Evolutionary conservation across 2,113 vertebrate species (phyloP).

Genomic region (Equus przewalskii): DNA sequence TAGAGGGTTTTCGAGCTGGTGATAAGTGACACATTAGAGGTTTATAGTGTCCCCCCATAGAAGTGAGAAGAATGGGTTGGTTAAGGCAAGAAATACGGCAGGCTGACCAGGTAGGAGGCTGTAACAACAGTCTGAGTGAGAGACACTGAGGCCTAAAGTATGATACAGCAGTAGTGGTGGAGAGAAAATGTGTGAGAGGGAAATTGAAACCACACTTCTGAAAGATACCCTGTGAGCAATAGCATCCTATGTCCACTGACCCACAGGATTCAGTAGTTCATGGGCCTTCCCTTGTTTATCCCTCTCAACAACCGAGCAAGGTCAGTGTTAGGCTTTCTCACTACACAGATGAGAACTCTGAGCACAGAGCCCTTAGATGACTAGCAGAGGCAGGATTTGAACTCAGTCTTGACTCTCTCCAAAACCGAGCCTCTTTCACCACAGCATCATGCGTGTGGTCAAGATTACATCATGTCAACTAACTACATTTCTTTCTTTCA

Average conservation of each 20-base stretch:
- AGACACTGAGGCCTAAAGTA: background rate
- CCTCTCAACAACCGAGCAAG: background rate
- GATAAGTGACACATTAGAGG: background rate
- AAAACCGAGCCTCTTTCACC: background rate
- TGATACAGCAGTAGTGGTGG: too few species aligned
- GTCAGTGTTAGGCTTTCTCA: background rate
- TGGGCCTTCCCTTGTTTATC: background rate
- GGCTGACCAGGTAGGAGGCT: background rate
- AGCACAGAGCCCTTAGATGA: background rate
- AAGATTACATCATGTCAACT: background rate
- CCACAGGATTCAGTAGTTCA: background rate
- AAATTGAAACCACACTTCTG: rapidly evolving
- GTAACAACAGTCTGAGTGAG: too few species aligned
- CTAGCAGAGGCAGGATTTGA: background rate
- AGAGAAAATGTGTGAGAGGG: background rate
- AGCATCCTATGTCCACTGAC: rapidly evolving
- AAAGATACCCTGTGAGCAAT: background rate
- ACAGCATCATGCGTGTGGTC: rapidly evolving
- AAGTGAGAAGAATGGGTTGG: background rate
- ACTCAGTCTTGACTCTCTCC: background rate
- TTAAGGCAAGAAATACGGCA: background rate
- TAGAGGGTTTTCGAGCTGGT: background rate
- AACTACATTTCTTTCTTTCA: slow-evolving; percentile 30
- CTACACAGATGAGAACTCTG: background rate
- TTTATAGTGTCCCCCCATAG: background rate